These are phyloP conservation scores for Cynoglossus semilaevis DNA, from an alignment of 2,113 vertebrate species.

Conservation along the genomic window DNA sequence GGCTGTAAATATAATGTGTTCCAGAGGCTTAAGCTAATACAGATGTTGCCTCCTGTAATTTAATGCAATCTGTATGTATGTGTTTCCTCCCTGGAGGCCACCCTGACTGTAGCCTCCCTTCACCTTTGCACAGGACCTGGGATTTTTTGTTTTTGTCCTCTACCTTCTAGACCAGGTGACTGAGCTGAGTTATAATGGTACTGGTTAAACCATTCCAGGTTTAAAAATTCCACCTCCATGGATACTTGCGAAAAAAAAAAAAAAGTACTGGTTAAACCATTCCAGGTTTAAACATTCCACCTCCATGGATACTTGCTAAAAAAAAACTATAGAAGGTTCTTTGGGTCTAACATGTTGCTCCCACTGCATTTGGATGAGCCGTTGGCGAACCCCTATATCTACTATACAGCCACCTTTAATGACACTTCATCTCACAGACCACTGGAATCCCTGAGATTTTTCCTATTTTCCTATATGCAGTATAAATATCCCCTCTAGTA, in stretches of 20 bases:
- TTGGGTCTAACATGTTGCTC: too few species aligned
- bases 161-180: slow-evolving; percentile 21
- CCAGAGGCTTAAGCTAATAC: slow-evolving; percentile 60
- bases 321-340: too few species aligned
- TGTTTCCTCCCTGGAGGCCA: slow-evolving; percentile 62
- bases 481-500: not conserved
- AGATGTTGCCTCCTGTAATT: slow-evolving; percentile 67
- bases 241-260: slow-evolving; percentile 58
- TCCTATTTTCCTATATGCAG: too few species aligned
- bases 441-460: too few species aligned
- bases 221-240: slow-evolving; percentile 55
- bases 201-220: slow-evolving; percentile 33
- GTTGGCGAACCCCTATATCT: slow-evolving; percentile 60
- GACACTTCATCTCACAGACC: not conserved
- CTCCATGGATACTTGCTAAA: slow-evolving; percentile 51
- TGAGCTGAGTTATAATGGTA: slow-evolving; percentile 43
- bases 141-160: slow-evolving; percentile 17
- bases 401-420: slow-evolving; percentile 49
- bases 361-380: too few species aligned
- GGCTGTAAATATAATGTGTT: slow-evolving; percentile 51
- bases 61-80: slow-evolving; percentile 61
- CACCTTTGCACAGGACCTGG: slow-evolving; percentile 18
- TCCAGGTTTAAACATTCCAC: slow-evolving; percentile 56
- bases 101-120: slow-evolving; percentile 40
- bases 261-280: too few species aligned